Conservation (phyloP, 2,113 vertebrate genomes). For the Canis aureus region DNA sequence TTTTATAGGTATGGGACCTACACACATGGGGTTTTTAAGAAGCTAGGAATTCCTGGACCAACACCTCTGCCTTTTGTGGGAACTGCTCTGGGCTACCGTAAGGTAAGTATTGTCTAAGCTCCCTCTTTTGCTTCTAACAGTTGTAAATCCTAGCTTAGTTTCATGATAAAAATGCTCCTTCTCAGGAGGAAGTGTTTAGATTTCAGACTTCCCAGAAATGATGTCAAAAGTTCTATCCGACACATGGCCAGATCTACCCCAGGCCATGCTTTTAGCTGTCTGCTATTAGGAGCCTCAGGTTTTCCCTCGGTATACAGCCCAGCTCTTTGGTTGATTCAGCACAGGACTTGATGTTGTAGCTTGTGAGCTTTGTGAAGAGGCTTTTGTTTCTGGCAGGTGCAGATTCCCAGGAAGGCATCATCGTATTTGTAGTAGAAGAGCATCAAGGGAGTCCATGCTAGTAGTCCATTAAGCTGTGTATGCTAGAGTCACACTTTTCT, state of each 20-base stretch:
- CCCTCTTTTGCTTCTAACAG: background rate
- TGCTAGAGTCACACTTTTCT: background rate
- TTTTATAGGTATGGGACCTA: conserved; percentile 89
- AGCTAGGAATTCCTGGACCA: conserved; percentile 90
- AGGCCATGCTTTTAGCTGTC: background rate
- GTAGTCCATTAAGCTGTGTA: background rate
- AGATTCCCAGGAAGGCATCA: background rate
- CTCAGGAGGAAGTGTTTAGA: background rate
- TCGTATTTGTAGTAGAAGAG: background rate
- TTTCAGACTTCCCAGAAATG: background rate
- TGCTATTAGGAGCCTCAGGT: background rate
- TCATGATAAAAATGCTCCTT: background rate
- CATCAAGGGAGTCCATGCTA: background rate
- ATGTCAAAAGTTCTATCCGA: background rate
- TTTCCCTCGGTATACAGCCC: background rate
- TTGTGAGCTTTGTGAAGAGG: background rate
- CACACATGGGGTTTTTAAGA: conserved; percentile 89
- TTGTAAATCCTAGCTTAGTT: background rate
- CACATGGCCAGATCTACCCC: background rate
- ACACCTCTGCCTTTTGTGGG: conserved; percentile 90
- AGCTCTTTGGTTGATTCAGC: background rate
- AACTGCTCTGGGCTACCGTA: conserved; percentile 78
- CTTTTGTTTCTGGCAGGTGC: background rate
- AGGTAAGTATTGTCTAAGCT: conserved; percentile 78
- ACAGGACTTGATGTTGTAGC: background rate